A percentile compares a stretch with the other conserved stretches of the same genome.
These are phyloP conservation scores for Sparidentex hasta DNA, from an alignment of 2,797 vertebrate genomes.

Conservation along the genomic window DNA sequence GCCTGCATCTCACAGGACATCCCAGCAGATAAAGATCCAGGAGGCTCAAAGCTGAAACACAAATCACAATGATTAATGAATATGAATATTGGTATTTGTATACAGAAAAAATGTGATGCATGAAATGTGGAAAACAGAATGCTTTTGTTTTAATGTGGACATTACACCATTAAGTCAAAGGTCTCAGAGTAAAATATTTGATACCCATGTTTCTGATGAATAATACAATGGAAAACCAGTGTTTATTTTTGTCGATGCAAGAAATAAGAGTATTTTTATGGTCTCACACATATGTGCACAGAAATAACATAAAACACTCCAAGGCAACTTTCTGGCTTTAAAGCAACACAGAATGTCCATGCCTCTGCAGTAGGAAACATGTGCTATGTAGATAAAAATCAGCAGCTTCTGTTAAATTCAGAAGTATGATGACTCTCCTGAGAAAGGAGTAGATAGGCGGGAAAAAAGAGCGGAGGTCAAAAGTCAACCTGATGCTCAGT, in stretches of 20 bases:
- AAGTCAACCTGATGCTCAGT: slow-evolving; percentile 39
- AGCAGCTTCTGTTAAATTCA: slow-evolving; percentile 15
- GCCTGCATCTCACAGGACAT: slow-evolving; percentile 91
- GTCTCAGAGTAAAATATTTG: neutral
- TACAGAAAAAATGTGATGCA: neutral
- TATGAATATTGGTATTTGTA: too few species aligned
- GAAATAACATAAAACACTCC: neutral
- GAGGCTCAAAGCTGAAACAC: slow-evolving; percentile 88
- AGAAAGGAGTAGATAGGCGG: slow-evolving; percentile 13
- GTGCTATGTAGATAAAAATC: slow-evolving; percentile 13
- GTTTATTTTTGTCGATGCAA: neutral
- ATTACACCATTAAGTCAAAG: neutral
- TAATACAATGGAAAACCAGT: slow-evolving; percentile 7
- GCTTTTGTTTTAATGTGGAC: neutral
- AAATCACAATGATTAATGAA: neutral
- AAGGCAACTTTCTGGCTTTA: neutral
- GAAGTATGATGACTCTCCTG: slow-evolving; percentile 13
- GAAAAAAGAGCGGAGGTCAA: slow-evolving; percentile 22
- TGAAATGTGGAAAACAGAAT: neutral
- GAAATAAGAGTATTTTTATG: neutral
- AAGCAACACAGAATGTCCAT: neutral
- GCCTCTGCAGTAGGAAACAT: neutral
- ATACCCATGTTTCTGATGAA: slow-evolving; percentile 5
- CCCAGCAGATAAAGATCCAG: slow-evolving; percentile 89
- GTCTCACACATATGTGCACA: slow-evolving; percentile 6